Evolutionary conservation across 1,140 invertebrate species (phyloP).

Genomic region (Zaprionus gabonicus): DNA sequence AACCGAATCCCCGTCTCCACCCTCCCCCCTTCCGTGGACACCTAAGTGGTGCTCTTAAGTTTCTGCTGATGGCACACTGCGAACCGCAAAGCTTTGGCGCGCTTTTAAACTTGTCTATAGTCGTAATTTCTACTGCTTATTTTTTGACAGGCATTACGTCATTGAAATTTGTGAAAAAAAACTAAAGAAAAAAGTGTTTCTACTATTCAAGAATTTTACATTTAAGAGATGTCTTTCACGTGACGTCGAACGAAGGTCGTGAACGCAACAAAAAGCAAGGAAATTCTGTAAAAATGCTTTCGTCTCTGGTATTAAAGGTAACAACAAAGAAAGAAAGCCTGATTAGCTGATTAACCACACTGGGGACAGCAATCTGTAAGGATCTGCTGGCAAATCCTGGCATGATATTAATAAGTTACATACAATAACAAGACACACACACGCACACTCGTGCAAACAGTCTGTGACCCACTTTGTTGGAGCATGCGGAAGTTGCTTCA

Average conservation of each 20-base stretch:
- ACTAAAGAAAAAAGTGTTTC: constrained; percentile 9
- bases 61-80: constrained; percentile 70
- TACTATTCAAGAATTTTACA: constrained; percentile 4
- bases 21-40: neutral
- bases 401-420: constrained; percentile 50
- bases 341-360: constrained; percentile 3
- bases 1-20: constrained; percentile 4
- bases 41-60: constrained; percentile 76
- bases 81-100: constrained; percentile 60
- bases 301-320: neutral
- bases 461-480: constrained; percentile 62
- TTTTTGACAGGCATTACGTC: constrained; percentile 64
- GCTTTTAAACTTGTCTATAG: constrained; percentile 64
- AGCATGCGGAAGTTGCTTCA: constrained; percentile 68
- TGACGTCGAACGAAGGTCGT: constrained; percentile 12
- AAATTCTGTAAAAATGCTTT: neutral
- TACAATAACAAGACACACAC: constrained; percentile 15
- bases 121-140: constrained; percentile 37
- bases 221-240: constrained; percentile 13
- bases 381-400: constrained; percentile 25
- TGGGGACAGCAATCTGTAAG: neutral
- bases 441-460: constrained; percentile 20
- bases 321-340: constrained; percentile 5
- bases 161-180: constrained; percentile 59
- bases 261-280: neutral